These are phyloP conservation scores for Urechis unicinctus DNA, from an alignment of 2,888 invertebrate genomes.

Conservation along the genomic window DNA sequence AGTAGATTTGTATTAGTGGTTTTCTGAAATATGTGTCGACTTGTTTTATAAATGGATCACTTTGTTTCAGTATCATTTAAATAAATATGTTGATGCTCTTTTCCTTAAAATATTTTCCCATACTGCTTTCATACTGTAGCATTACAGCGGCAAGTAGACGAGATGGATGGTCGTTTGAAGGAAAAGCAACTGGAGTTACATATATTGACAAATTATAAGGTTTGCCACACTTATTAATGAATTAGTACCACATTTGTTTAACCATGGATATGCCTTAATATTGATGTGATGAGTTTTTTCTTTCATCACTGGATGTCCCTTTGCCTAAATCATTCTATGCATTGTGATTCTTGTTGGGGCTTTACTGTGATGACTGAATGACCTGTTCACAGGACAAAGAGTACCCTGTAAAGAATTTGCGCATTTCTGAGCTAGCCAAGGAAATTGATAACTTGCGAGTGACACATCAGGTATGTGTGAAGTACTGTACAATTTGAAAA, in stretches of 20 bases:
- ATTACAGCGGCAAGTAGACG: constrained; percentile 30
- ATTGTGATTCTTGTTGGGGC: too few relatives aligned
- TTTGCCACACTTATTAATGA: constrained; percentile 10
- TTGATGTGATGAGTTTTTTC: too few relatives aligned
- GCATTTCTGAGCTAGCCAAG: constrained; percentile 39
- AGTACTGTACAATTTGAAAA: neutral
- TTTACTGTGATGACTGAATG: too few relatives aligned
- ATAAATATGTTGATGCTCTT: too few relatives aligned
- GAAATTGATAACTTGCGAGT: constrained; percentile 37
- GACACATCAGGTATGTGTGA: constrained; percentile 29
- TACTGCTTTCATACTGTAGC: constrained; percentile 21
- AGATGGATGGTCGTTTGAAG: constrained; percentile 28
- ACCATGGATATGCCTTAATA: too few relatives aligned
- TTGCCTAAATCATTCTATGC: neutral
- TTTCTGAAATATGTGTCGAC: too few relatives aligned
- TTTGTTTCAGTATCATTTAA: too few relatives aligned
- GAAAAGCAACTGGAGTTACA: constrained; percentile 34
- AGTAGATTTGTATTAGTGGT: too few relatives aligned
- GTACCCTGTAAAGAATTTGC: constrained; percentile 47
- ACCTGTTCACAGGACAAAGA: constrained; percentile 46
- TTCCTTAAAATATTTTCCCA: too few relatives aligned
- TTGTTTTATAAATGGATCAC: too few relatives aligned
- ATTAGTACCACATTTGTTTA: too few relatives aligned
- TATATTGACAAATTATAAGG: constrained; percentile 41
- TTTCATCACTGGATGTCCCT: neutral